These are phyloP conservation scores for Diorhabda elongata DNA, from an alignment of 1,140 invertebrate species.

Conservation along the genomic window DNA sequence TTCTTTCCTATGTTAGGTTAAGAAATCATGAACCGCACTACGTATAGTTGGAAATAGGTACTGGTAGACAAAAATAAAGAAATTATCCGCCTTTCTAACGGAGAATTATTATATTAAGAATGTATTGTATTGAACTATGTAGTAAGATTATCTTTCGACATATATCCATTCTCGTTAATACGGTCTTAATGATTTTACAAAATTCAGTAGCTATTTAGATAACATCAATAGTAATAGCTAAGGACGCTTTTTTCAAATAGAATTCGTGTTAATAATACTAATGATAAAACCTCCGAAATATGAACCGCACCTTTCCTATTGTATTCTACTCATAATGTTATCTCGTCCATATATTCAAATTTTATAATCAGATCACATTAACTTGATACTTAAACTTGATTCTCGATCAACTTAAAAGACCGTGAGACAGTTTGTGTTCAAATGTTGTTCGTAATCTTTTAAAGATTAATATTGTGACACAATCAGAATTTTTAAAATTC, in stretches of 20 bases:
- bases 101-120: no score
- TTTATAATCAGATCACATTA: slow-evolving; percentile 3
- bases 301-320: background rate
- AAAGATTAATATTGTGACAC: no score
- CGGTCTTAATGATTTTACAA: background rate
- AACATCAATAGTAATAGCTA: background rate
- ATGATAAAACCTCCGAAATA: background rate
- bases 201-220: background rate
- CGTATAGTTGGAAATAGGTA: no score
- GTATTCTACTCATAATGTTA: background rate
- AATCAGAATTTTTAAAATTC: no score
- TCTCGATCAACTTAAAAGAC: background rate
- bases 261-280: background rate
- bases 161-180: background rate
- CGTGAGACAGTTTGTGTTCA: background rate
- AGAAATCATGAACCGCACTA: no score
- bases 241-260: background rate
- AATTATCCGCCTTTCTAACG: no score
- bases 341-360: background rate
- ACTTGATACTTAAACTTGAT: background rate
- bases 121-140: no score
- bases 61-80: no score
- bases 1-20: no score
- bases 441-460: no score
- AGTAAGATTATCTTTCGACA: no score